phyloP scores from a whole-genome alignment of 2,113 vertebrate species.

The Corapipo altera region DNA sequence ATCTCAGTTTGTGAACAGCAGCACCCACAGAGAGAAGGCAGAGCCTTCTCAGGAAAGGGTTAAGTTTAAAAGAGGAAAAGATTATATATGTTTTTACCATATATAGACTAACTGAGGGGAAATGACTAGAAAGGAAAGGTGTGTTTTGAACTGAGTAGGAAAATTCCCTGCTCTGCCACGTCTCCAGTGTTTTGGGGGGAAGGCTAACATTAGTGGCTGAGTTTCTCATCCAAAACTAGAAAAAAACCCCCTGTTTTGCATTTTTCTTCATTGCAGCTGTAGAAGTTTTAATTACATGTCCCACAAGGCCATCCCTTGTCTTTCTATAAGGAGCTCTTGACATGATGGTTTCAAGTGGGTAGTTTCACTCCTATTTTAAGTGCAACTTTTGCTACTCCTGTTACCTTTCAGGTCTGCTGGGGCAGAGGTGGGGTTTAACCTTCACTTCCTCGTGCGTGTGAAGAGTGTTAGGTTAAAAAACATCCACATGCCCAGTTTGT shows the following conservation, averaged over 20 bases:
- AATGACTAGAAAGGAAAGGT: neutral
- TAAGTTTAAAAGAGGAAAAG: neutral
- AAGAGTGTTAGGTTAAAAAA: neutral
- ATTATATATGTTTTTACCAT: neutral
- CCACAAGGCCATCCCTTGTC: neutral
- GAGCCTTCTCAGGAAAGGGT: neutral
- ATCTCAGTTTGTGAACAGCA: neutral
- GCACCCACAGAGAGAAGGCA: neutral
- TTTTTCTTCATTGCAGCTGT: neutral
- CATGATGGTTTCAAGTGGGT: neutral
- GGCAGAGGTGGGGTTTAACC: neutral
- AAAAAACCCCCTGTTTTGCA: neutral
- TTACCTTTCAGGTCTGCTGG: neutral
- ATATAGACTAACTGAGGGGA: neutral
- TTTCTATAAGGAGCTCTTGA: neutral
- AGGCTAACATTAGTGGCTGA: neutral
- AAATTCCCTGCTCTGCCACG: neutral
- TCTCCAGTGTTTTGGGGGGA: neutral
- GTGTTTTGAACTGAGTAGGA: neutral
- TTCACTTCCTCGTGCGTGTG: neutral
- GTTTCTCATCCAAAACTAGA: neutral
- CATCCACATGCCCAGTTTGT: rapidly evolving
- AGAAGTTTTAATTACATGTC: neutral
- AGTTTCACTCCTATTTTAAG: neutral
- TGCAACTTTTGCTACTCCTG: neutral